Conservation (phyloP, 2,888 invertebrate species). For the Barypeithes pellucidus region DNA sequence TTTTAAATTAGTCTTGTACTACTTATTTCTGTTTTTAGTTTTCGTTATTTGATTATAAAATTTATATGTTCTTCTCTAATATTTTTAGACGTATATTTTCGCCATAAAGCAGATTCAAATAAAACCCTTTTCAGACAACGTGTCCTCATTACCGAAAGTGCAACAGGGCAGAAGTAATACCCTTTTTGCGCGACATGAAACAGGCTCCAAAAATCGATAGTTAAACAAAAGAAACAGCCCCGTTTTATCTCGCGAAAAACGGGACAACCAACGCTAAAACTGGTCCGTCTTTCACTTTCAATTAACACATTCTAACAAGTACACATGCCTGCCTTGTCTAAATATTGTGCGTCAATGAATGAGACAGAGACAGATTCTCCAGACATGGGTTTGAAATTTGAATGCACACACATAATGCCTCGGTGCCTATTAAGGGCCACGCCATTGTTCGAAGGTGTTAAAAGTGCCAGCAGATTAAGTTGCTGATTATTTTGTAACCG, state of each 20-base stretch:
- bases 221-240: constrained; percentile 27
- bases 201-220: constrained; percentile 20
- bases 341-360: constrained; percentile 23
- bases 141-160: constrained; percentile 25
- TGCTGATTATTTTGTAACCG: constrained; percentile 16
- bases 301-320: constrained; percentile 21
- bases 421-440: constrained; percentile 1
- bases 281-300: constrained; percentile 19
- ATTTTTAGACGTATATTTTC: neutral
- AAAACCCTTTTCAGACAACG: constrained; percentile 17
- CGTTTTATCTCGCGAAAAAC: constrained; percentile 23
- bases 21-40: too few species aligned
- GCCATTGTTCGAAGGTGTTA: constrained; percentile 17
- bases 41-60: too few species aligned
- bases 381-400: constrained; percentile 21
- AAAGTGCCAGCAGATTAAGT: constrained; percentile 18
- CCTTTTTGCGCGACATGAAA: constrained; percentile 27
- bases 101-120: constrained; percentile 20
- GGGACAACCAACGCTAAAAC: constrained; percentile 10
- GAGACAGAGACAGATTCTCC: constrained; percentile 19
- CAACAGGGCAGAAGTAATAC: constrained; percentile 26
- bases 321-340: constrained; percentile 25
- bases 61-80: too few species aligned
- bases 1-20: too few species aligned
- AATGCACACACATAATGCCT: constrained; percentile 13